phyloP scores from a whole-genome alignment of 2,888 invertebrate genomes.

The Eristalis pertinax region DNA sequence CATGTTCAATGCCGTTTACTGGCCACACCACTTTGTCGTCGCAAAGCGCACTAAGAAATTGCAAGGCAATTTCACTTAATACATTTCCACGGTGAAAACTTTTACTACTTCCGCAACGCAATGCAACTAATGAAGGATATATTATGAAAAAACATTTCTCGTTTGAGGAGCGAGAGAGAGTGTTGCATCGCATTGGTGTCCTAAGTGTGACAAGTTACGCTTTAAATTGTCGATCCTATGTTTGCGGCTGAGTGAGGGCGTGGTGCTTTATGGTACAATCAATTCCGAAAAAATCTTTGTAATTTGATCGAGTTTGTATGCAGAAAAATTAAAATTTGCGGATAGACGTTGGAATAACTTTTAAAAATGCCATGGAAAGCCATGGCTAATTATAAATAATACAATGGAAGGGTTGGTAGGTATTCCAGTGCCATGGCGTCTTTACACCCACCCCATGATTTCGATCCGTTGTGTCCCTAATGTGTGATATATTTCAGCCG shows the following conservation, averaged over 20 bases:
- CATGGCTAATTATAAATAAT: too few species aligned
- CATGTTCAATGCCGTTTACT: conserved; percentile 28
- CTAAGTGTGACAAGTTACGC: conserved; percentile 17
- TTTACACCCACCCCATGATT: too few species aligned
- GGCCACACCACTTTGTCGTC: conserved; percentile 62
- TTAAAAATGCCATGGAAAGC: too few species aligned
- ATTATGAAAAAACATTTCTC: conserved; percentile 27
- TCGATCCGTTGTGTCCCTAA: too few species aligned
- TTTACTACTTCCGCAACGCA: conserved; percentile 68
- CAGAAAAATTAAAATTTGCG: too few species aligned
- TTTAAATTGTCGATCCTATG: neutral
- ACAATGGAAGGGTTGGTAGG: too few species aligned
- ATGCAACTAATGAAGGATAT: conserved; percentile 32
- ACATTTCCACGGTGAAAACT: conserved; percentile 70
- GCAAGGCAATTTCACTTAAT: conserved; percentile 67
- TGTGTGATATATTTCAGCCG: too few species aligned
- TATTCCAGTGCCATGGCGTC: too few species aligned
- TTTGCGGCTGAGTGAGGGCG: neutral
- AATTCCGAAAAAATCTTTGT: neutral
- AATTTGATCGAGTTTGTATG: neutral
- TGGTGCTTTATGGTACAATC: neutral
- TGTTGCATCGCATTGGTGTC: conserved; percentile 11
- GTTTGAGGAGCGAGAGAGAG: conserved; percentile 53
- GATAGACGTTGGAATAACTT: too few species aligned
- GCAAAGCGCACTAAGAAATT: conserved; percentile 15